Evolutionary conservation across 2,888 invertebrate genomes (phyloP).

Genomic region (Petrophora chlorosata): DNA sequence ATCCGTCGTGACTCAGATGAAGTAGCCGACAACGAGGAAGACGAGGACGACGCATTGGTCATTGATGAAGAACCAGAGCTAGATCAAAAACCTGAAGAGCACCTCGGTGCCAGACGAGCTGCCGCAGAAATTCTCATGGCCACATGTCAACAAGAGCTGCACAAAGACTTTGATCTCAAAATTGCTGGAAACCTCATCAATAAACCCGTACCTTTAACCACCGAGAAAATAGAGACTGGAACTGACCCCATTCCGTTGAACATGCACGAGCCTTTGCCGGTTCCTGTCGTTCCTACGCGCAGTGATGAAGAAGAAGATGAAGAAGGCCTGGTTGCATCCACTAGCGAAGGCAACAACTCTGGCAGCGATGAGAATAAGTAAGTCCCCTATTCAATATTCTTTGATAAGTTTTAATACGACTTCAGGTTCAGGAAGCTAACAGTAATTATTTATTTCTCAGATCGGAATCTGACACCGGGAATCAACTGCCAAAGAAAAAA

Average conservation of each 20-base stretch:
- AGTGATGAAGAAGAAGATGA: conserved; percentile 88
- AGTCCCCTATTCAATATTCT: conserved; percentile 45
- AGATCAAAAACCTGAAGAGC: conserved; percentile 62
- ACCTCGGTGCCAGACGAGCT: conserved; percentile 80
- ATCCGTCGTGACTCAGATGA: conserved; percentile 79
- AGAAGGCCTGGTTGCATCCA: conserved; percentile 91
- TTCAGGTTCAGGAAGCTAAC: too few relatives aligned
- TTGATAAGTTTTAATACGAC: not conserved
- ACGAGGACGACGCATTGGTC: conserved; percentile 86
- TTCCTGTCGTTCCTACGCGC: conserved; percentile 85
- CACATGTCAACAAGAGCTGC: conserved; percentile 72
- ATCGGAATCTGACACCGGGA: conserved; percentile 85
- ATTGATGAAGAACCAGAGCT: conserved; percentile 86
- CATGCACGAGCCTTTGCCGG: conserved; percentile 89
- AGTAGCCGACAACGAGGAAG: conserved; percentile 85
- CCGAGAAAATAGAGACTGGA: conserved; percentile 75
- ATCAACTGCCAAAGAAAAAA: conserved; percentile 89
- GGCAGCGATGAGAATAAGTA: conserved; percentile 92
- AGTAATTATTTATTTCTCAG: conserved; percentile 77
- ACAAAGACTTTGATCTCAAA: conserved; percentile 80
- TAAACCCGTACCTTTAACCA: conserved; percentile 64
- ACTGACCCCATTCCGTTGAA: conserved; percentile 61
- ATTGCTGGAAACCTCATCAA: conserved; percentile 84
- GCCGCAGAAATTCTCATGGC: conserved; percentile 84
- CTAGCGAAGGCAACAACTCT: conserved; percentile 92